Evolutionary conservation across 2,113 vertebrate genomes (phyloP), one percentile per base, ranked within the genome.

Genomic region (Oenanthe melanoleuca): DNA sequence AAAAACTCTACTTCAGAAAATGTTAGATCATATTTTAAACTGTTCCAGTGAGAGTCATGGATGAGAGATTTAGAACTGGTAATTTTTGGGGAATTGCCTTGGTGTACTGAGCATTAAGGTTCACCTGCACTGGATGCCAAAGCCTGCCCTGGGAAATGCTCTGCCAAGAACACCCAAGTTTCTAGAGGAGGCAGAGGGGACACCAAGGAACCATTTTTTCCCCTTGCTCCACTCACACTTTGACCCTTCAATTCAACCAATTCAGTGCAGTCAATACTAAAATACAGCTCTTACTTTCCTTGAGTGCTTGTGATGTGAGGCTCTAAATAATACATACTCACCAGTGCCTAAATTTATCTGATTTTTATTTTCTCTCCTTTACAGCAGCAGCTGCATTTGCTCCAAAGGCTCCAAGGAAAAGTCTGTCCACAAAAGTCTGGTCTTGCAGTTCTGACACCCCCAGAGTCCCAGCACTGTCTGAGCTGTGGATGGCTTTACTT

Each of bases 191-290:
- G 22, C 60, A 15, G 42, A 56, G 29, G 8, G 11, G 18, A 53
- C 24, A n/a, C 34, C 64, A 47, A 23, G 38, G 42, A 29, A 33
- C 37, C 7, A 1, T 45, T 12, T 11, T 0, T 1, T n/a, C 14
- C 50, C 23, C 33, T 73, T 2, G 2, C 37, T 56, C 9, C 13
- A 5, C 33, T 15, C 11, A 7, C 1, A 7, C 1, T 0, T 31
- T 57, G 8, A 24, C 23, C 66, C 15, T 78, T 69, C 64, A 42
- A 15, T 6, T 42, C 38, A 18, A 17, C 17, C 0, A 0, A 31
- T 23, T 57, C 42, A 5, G 21, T 14, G 26, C 11, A 56, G 18
- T 31, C 57, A 18, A n/a, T 24, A 13, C 34, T 45, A 20, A 80
- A 49, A n/a, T 19, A 34, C 11, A 60, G 26, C 45, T 38, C 1